Base-by-base conservation (phyloP, 2,888 invertebrate species). In the Harpagoxenus sublaevis region DNA sequence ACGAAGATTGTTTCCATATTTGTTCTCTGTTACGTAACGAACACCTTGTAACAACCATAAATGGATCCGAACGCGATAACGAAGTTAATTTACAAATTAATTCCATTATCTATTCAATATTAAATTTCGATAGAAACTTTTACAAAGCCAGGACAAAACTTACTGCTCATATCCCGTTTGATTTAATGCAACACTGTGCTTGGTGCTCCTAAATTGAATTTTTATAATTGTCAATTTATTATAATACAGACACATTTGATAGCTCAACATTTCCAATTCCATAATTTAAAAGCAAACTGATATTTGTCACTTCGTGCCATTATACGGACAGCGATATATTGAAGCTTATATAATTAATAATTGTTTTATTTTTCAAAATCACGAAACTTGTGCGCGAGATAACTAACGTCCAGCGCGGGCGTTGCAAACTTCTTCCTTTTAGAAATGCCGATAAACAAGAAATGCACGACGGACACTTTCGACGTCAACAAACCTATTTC, bases 401-500 rank as follows among this genome's bases (percentile, higher is more conserved):
- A 71, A 79, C 2, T 35, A 70, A n/a, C 3, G 28, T 31, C 28
- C 18, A 48, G n/a, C n/a, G 9, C 42, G 42, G 18, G 10, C 15
- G 3, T n/a, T 23, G 23, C 31, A 28, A 48, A 35, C 23, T 10
- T 12, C 15, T 48, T 10, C 8, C n/a, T 71, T 79, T 18, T 35
- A 0, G 57, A 79, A 35, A 60, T 23, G 15, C 45, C 23, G 15
- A 28, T 51, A 70, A 55, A 78, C 31, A 42, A 53, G 15, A 78
- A 57, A 57, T 57, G 31, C 5, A 35, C 55, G 15, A 10, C 31
- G 39, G 35, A 57, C 45, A 57, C 23, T 65, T 68, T 15, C 66
- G 70, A 66, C 57, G 82, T 79, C 60, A 73, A 66, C 63, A 62
- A n/a, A 66, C 42, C 70, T 83, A 77, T 84, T 88, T 88, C 89